Evolutionary conservation across 2,888 invertebrate genomes (phyloP).

Genomic region (Eilema depressum): DNA sequence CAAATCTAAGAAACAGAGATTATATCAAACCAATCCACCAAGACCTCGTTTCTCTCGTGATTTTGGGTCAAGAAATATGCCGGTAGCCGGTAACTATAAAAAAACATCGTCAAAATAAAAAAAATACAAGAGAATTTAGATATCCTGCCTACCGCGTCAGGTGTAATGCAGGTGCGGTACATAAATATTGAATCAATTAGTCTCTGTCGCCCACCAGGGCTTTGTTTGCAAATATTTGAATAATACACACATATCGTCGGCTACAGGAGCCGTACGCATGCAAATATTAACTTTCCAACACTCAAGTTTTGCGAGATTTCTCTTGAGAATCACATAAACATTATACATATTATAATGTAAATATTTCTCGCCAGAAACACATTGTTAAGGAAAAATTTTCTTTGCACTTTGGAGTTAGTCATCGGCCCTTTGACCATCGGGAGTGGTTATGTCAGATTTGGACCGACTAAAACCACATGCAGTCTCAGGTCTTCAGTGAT

Average conservation of each 20-base stretch:
- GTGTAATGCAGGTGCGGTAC: background rate
- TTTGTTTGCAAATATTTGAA: constrained; percentile 8
- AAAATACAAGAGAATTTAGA: background rate
- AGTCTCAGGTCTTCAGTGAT: too few relatives aligned
- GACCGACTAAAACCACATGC: too few relatives aligned
- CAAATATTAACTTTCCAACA: constrained; percentile 17
- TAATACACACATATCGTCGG: background rate
- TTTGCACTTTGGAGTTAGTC: too few relatives aligned
- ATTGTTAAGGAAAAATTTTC: background rate
- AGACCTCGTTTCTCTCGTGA: too few relatives aligned
- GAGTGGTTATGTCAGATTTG: too few relatives aligned
- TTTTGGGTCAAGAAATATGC: too few relatives aligned
- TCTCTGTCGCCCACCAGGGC: background rate
- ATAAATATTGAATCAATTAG: constrained; percentile 3
- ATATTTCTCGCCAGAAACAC: background rate
- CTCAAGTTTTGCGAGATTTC: constrained; percentile 11
- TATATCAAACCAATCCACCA: too few relatives aligned
- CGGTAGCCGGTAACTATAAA: too few relatives aligned
- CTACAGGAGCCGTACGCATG: background rate
- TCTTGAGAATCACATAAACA: constrained; percentile 5
- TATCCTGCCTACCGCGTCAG: background rate
- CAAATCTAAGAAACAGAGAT: too few relatives aligned
- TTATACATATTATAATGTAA: background rate
- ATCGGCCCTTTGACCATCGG: too few relatives aligned
- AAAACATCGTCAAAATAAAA: too few relatives aligned